Base-by-base conservation (phyloP, 2,888 invertebrate genomes). In the Chymomyza amoena region DNA sequence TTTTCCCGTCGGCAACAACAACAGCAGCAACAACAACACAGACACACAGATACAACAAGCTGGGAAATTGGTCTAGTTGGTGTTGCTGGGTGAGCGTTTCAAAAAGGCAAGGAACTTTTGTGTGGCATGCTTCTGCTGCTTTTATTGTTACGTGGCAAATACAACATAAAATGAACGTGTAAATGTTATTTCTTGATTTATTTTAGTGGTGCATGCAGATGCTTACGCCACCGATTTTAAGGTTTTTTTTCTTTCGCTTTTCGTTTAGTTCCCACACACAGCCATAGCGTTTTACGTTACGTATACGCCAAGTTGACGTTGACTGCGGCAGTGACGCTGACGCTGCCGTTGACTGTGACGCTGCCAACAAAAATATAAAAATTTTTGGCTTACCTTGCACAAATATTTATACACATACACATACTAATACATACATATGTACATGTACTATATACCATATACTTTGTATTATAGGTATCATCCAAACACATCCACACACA, bases 161-260 rank as follows among this genome's bases (percentile, higher is more conserved):
- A 82, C 80, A 84, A 82, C 84, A 84, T 84, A 80, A 85, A 84
- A 74, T 80, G 86, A 81, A 84, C 84, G 84, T 85, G 84, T 82
- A 85, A 85, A 86, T 86, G 84, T 85, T 85, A 84, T 86, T 85
- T 83, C 83, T 86, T 86, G 84, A 86, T 85, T 85, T 84, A 86
- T 85, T 86, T 85, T 81, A 80, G 86, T 82, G 78, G 80, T 82
- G 82, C 84, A 84, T 84, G 84, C 84, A 85, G 84, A 79, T 84
- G 82, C 82, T 83, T 83, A 84, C 84, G 75, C 74, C 76, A 76
- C 87, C 82, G 75, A 86, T 86, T 75, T 75, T 72, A 76, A 84
- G 72, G 78, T 69, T 64, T 63, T 63, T 32, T 57, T 45, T 45
- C 6, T 4, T 6, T 39, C 6, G 28, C 39, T 39, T 45, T 45